Evolutionary conservation across 1,140 invertebrate species (phyloP).

Genomic region (Leptopilina boulardi): DNA sequence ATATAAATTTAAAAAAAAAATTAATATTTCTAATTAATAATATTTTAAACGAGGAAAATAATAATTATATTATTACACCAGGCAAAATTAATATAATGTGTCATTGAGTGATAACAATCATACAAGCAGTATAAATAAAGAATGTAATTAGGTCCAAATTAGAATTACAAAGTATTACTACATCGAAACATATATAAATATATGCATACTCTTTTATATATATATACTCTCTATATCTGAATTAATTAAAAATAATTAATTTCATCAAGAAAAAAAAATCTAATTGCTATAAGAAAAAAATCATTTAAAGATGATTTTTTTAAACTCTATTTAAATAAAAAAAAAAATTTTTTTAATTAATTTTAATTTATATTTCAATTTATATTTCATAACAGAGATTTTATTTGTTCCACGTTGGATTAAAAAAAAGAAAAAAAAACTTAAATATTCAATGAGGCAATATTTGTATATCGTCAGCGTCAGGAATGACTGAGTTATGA

Average conservation of each 20-base stretch:
- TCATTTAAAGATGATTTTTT: too few species aligned
- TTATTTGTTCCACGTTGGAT: background rate
- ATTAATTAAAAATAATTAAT: too few species aligned
- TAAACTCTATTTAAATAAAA: too few species aligned
- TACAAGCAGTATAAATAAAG: background rate
- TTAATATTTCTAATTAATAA: too few species aligned
- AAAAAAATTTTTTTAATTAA: too few species aligned
- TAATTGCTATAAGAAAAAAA: too few species aligned
- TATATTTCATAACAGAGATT: slow-evolving; percentile 7
- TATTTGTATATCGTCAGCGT: slow-evolving; percentile 24
- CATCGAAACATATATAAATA: background rate
- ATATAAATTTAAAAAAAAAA: too few species aligned
- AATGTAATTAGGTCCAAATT: slow-evolving; percentile 4
- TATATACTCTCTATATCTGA: too few species aligned
- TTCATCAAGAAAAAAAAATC: too few species aligned
- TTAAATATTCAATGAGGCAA: slow-evolving; percentile 1
- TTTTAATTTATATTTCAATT: background rate
- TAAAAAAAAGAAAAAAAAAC: too few species aligned
- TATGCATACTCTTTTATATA: background rate
- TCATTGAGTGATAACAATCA: background rate
- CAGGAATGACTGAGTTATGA: background rate
- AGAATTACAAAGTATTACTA: background rate
- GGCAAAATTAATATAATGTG: background rate
- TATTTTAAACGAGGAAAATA: too few species aligned
- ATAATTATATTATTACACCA: background rate